Evolutionary conservation across 92 coral and sea anemone species (phyloP), one percentile per base, ranked within the genome.

Genomic region (Epizoanthus scotinus): DNA sequence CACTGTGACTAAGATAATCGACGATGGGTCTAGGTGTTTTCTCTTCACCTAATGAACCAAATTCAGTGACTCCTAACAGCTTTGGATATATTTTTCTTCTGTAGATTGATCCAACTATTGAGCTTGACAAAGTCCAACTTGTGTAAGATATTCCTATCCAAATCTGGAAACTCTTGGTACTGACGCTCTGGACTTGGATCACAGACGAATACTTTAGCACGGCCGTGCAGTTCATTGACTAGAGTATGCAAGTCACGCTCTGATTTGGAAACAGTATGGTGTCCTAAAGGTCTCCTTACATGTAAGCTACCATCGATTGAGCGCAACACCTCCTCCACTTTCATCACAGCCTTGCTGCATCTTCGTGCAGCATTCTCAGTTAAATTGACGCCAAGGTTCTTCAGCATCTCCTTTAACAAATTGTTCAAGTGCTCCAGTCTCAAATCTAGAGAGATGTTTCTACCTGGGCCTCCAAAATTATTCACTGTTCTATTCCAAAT

Each of bases 391-490:
- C 91, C 93, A 15, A 89, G 93, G 77, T 86, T 79, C 19, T 52
- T 67, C 53, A 89, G 56, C 78, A 89, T 49, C 0, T 67, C 89
- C 40, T 89, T 92, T 24, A 40, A 27, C 9, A 86, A 47, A 58
- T 89, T 64, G 15, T 56, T 61, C 20, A 84, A 18, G 31, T 89
- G 93, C 67, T 92, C 93, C 70, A 89, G 13, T 24, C 86, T 75
- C 20, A 89, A 55, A 54, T 92, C 97, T 57, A 87, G 29, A 1
- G 91, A 78, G 19, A 89, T 90, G 75, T 89, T 87, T 34, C 63
- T 84, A 0, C 97, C 97, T 3, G 8, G 56, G 0, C 91, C 90
- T 13, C 93, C 91, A n/a, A n/a, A n/a, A n/a, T n/a, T n/a, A n/a
- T n/a, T n/a, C n/a, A n/a, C n/a, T n/a, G n/a, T n/a, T n/a, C n/a